A percentile compares a stretch with the other conserved stretches of the same genome.
Conservation (phyloP, 2,888 invertebrate genomes). For the Ophion ventricosus region DNA sequence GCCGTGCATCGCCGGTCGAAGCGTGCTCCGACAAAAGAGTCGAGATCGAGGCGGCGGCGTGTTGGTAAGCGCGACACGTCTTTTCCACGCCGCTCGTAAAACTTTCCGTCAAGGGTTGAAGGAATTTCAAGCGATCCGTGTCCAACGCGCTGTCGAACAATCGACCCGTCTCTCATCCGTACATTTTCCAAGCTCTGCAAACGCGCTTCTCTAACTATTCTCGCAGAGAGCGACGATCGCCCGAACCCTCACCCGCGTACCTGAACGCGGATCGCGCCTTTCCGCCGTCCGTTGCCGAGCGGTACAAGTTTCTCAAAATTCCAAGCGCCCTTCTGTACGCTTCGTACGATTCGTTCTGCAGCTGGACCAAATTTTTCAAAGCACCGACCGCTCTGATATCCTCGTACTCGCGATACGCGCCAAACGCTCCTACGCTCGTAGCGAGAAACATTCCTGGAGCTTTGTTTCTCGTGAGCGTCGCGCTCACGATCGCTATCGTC, state of each 20-base stretch:
- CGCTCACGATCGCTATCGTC: slow-evolving; percentile 62
- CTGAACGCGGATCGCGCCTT: slow-evolving; percentile 70
- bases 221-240: background rate
- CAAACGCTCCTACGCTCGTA: slow-evolving; percentile 65
- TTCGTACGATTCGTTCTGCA: slow-evolving; percentile 76
- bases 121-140: slow-evolving; percentile 71
- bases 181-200: background rate
- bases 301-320: slow-evolving; percentile 75
- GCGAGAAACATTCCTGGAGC: slow-evolving; percentile 60
- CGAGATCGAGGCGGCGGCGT: slow-evolving; percentile 69
- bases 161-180: background rate
- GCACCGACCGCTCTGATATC: slow-evolving; percentile 61
- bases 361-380: slow-evolving; percentile 70
- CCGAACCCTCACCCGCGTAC: slow-evolving; percentile 62
- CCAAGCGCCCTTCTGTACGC: slow-evolving; percentile 75
- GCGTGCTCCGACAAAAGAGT: slow-evolving; percentile 69
- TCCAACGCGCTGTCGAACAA: slow-evolving; percentile 72
- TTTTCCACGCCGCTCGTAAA: slow-evolving; percentile 73
- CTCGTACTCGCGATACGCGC: slow-evolving; percentile 67
- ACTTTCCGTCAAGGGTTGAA: slow-evolving; percentile 74
- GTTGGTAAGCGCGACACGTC: slow-evolving; percentile 71
- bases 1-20: slow-evolving; percentile 43
- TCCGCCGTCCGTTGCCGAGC: slow-evolving; percentile 68
- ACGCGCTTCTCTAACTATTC: background rate
- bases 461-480: slow-evolving; percentile 64